Percentiles rank a stretch among this genome's conserved stretches.
These are phyloP conservation scores for Psittacula echo DNA, from an alignment of 2,797 vertebrate species.

Conservation along the genomic window DNA sequence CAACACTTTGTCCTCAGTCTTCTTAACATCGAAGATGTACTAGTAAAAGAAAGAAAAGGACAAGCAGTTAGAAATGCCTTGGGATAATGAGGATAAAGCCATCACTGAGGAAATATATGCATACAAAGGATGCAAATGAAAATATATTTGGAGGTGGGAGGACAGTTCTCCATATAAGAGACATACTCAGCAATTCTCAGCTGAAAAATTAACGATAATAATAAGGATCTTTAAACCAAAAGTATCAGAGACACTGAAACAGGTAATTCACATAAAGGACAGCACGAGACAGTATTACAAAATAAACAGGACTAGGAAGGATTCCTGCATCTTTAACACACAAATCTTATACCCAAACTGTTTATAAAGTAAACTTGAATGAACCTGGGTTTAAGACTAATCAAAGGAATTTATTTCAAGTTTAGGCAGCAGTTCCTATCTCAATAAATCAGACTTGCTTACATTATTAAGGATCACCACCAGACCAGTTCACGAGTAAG, in stretches of 20 bases:
- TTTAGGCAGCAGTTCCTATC: neutral
- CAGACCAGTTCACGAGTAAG: neutral
- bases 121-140: neutral
- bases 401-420: neutral
- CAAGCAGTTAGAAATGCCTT: neutral
- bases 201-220: neutral
- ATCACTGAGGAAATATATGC: neutral
- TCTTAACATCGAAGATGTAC: slow-evolving; percentile 90
- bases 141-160: neutral
- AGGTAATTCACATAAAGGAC: neutral
- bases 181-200: neutral
- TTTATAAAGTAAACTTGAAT: neutral
- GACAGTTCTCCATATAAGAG: neutral
- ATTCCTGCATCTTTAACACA: neutral
- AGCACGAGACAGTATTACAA: neutral
- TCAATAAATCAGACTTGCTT: neutral
- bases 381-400: neutral
- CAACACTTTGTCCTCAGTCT: slow-evolving; percentile 86
- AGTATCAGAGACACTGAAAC: neutral
- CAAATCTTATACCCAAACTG: neutral
- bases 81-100: neutral
- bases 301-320: neutral
- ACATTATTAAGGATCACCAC: neutral
- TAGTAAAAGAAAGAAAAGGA: slow-evolving; percentile 59
- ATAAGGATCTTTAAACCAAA: neutral